Evolutionary conservation across 2,113 vertebrate genomes (phyloP), one percentile per base, ranked within the genome.

Genomic region (Holacanthus passer): DNA sequence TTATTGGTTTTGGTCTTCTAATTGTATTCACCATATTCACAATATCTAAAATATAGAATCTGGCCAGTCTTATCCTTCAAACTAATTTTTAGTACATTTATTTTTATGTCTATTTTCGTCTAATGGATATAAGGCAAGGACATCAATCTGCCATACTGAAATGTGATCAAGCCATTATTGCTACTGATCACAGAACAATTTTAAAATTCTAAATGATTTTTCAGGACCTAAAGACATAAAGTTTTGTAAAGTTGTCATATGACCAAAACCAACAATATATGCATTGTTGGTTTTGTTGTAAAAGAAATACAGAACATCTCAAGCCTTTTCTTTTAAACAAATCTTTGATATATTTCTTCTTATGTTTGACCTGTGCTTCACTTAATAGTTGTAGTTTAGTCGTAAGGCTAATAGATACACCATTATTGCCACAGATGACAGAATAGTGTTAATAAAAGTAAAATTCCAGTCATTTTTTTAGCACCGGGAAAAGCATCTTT

Each of bases 341-440:
- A 41, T 29, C 1, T 39, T 52, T 45, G n/a, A 12, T 27, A 65
- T 35, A 56, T 50, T 41, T 41, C 16, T 32, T 59, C 22, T 82
- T 24, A 66, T 77, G 68, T 74, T 80, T 88, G 63, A 45, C 45
- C 67, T 80, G 71, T 79, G 77, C 78, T 81, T 76, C 56, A 41
- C 29, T 37, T 24, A 45, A 37, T 31, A 53, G 27, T 9, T 63
- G 71, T 78, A 20, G 9, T 76, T 43, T 70, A 58, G 66, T 67
- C 0, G 1, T 65, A 60, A 35, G 50, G 81, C 73, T 86, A 83
- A 88, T 64, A 73, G 53, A 81, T 85, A 79, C 83, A 83, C 70
- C 55, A 80, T 64, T 81, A 80, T 66, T 70, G 32, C 72, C 17
- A 39, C 29, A 79, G 24, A 60, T 55, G 19, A 77, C 7, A 64